A percentile compares a stretch with the other conserved stretches of the same genome.
These are phyloP conservation scores for Scomberomorus guttatus DNA, from an alignment of 2,797 vertebrate species.

Conservation along the genomic window DNA sequence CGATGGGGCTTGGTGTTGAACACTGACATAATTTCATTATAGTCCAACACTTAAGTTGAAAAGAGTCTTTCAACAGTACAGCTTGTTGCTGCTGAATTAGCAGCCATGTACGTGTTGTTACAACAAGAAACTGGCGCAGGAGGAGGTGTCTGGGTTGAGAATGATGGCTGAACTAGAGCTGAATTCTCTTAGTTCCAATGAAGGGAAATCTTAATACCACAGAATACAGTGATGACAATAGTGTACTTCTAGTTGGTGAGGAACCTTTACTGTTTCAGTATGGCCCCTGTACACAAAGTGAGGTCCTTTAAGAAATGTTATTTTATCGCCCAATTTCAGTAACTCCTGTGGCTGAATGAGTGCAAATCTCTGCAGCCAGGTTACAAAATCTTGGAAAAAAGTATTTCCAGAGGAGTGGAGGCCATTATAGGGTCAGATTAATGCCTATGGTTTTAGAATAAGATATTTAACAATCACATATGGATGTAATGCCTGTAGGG, in stretches of 20 bases:
- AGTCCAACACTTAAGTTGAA: no score
- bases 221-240: not conserved
- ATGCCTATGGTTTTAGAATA: not conserved
- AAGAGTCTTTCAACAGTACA: no score
- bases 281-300: not conserved
- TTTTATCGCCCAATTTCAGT: not conserved
- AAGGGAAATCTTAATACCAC: no score
- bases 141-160: no score
- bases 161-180: no score
- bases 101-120: no score
- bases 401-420: not conserved
- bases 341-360: not conserved
- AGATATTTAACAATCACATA: not conserved
- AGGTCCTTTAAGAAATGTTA: no score
- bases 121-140: no score
- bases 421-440: not conserved
- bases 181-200: not conserved
- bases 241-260: not conserved
- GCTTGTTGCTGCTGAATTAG: no score
- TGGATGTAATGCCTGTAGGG: not conserved
- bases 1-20: no score
- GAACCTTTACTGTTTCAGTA: not conserved
- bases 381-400: not conserved
- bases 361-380: not conserved
- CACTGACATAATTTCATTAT: no score